A percentile compares a stretch with the other conserved stretches of the same genome.
phyloP scores from a whole-genome alignment of 1,140 invertebrate species.

The Plectrocnemia conspersa region DNA sequence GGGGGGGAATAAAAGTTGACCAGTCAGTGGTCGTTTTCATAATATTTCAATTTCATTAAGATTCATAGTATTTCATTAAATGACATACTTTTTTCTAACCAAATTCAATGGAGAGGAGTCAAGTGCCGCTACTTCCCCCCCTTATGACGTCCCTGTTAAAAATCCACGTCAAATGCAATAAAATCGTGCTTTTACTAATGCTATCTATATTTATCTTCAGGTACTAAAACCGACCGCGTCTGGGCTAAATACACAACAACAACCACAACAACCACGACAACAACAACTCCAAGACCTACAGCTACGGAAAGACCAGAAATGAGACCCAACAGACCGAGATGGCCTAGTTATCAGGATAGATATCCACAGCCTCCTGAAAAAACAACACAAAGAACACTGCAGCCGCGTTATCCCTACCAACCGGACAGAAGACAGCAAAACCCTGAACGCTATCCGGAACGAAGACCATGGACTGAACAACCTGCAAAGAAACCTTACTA shows the following conservation, averaged over 20 bases:
- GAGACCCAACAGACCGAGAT: conserved; percentile 37
- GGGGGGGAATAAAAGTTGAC: too few species aligned
- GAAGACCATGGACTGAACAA: too few species aligned
- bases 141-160: too few species aligned
- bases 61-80: too few species aligned
- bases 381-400: conserved; percentile 25
- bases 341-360: conserved; percentile 33
- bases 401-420: conserved; percentile 5
- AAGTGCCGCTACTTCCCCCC: too few species aligned
- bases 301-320: conserved; percentile 40
- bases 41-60: too few species aligned
- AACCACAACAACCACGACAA: conserved; percentile 35
- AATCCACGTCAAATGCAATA: too few species aligned
- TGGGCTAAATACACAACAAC: conserved; percentile 41
- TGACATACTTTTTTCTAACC: too few species aligned
- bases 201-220: conserved; percentile 23
- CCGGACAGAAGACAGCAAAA: conserved; percentile 9
- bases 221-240: conserved; percentile 31
- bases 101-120: too few species aligned
- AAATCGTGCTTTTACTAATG: too few species aligned
- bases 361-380: conserved; percentile 34
- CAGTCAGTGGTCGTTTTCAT: too few species aligned
- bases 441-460: conserved; percentile 7
- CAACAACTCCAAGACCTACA: conserved; percentile 38
- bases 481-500: conserved; percentile 5